A percentile compares a stretch with the other conserved stretches of the same genome.
These are phyloP conservation scores for Rhadina sibilatrix DNA, from an alignment of 2,113 vertebrate species.

Conservation along the genomic window DNA sequence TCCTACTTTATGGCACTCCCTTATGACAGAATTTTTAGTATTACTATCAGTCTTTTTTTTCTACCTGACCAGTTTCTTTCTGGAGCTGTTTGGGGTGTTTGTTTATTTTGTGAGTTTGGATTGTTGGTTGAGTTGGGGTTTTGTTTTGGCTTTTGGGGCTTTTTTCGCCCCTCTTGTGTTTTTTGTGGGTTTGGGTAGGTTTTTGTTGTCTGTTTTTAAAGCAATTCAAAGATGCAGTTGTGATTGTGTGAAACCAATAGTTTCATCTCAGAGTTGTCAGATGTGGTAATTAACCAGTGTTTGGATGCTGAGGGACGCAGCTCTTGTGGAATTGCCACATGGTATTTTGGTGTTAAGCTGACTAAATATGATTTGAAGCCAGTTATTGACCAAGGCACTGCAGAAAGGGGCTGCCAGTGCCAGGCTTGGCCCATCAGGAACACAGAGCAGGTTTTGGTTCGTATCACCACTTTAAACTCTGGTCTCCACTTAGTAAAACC, in stretches of 20 bases:
- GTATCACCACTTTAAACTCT: not conserved
- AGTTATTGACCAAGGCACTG: not conserved
- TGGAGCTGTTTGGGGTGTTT: not conserved
- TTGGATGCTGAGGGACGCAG: not conserved
- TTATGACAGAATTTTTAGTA: not conserved
- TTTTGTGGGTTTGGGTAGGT: not conserved
- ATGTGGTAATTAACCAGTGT: not conserved
- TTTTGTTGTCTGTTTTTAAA: not conserved
- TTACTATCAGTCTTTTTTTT: not conserved
- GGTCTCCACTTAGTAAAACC: not conserved
- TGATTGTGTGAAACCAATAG: not conserved
- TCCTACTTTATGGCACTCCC: not conserved
- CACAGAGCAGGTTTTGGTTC: not conserved
- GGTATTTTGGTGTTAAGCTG: not conserved
- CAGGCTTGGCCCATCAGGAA: not conserved
- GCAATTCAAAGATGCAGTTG: not conserved
- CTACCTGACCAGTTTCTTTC: not conserved
- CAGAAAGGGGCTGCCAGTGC: not conserved
- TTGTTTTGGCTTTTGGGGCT: not conserved
- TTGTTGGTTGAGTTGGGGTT: not conserved
- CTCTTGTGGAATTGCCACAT: not conserved
- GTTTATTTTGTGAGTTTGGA: not conserved
- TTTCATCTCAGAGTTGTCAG: not conserved
- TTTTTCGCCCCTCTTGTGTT: fast-evolving
- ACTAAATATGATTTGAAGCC: not conserved